phyloP scores from a whole-genome alignment of 2,888 invertebrate genomes.

The Drosophila algonquin region DNA sequence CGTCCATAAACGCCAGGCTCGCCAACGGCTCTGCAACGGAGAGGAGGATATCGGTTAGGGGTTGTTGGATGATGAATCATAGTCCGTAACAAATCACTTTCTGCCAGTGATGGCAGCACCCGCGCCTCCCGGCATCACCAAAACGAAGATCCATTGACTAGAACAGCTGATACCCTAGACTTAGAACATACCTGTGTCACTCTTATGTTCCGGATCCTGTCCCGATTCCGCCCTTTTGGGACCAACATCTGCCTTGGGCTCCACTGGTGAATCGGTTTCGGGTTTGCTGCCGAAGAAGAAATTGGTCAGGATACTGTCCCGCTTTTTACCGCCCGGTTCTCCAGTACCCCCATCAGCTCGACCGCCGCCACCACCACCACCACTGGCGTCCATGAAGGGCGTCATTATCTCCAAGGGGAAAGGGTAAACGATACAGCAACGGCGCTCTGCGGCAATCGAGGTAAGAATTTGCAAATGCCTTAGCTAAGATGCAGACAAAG shows the following conservation, averaged over 20 bases:
- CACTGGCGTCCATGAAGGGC: constrained; percentile 25
- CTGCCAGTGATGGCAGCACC: neutral
- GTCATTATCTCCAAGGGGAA: constrained; percentile 72
- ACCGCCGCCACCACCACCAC: neutral
- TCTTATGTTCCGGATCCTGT: neutral
- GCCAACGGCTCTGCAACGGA: constrained; percentile 1
- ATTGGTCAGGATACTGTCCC: constrained; percentile 1
- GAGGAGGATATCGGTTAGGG: neutral
- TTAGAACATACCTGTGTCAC: neutral
- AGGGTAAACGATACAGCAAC: constrained; percentile 68
- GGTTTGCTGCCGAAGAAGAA: constrained; percentile 6
- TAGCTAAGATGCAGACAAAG: constrained; percentile 45
- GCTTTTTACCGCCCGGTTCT: neutral
- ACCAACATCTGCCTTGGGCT: neutral
- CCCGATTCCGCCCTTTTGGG: too few species aligned
- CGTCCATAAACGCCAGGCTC: constrained; percentile 36
- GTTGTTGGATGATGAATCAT: neutral
- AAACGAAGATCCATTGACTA: neutral
- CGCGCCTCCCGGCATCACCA: neutral
- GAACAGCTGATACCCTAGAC: neutral
- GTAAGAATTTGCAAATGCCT: constrained; percentile 73
- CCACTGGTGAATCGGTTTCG: neutral
- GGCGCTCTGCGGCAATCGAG: constrained; percentile 68
- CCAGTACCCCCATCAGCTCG: neutral
- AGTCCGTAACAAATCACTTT: neutral